phyloP scores from a whole-genome alignment of 2,797 vertebrate genomes.

The Fratercula arctica region DNA sequence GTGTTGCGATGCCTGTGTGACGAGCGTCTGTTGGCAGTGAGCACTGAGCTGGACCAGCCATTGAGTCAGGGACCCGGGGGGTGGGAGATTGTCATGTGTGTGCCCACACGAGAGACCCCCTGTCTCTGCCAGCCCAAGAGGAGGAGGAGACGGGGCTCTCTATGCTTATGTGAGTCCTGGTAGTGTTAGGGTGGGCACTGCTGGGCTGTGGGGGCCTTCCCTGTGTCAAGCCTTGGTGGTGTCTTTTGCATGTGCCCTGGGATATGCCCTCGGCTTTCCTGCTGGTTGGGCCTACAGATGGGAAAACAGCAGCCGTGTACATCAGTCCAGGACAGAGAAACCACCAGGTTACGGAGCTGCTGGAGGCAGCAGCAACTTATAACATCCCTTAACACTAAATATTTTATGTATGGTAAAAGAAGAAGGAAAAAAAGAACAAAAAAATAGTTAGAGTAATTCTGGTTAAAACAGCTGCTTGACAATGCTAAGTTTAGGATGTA shows the following conservation, averaged over 20 bases:
- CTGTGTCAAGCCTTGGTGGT: neutral
- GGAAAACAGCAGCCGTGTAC: neutral
- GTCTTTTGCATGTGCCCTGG: accelerated
- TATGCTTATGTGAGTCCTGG: neutral
- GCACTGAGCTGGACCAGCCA: neutral
- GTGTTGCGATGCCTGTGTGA: neutral
- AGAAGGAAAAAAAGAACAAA: neutral
- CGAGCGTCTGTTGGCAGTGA: accelerated
- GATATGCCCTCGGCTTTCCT: neutral
- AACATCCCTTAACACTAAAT: neutral
- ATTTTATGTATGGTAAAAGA: neutral
- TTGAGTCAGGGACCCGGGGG: accelerated
- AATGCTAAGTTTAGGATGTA: neutral
- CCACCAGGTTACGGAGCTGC: neutral
- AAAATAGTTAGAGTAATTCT: neutral
- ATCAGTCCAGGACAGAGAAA: accelerated
- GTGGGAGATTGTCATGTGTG: neutral
- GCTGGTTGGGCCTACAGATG: neutral
- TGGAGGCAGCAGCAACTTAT: neutral
- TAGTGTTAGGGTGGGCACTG: neutral
- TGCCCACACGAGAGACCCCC: accelerated
- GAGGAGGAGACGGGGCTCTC: accelerated
- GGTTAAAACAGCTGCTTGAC: neutral
- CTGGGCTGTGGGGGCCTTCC: neutral
- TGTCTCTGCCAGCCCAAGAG: neutral